A percentile compares a stretch with the other conserved stretches of the same genome.
Conservation (phyloP, 2,888 invertebrate species). For the Gandaritis pyraliata region DNA sequence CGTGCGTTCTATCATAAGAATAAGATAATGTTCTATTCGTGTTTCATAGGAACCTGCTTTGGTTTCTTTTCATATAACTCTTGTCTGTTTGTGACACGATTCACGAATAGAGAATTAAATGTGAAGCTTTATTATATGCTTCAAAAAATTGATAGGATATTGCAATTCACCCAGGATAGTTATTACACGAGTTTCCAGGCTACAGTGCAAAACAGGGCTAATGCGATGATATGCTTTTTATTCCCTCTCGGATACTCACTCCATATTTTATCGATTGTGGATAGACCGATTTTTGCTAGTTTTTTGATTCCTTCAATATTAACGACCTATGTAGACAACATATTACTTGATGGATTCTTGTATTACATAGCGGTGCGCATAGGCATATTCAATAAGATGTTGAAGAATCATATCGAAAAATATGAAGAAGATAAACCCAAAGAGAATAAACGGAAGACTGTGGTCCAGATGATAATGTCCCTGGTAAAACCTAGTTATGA, state of each 20-base stretch:
- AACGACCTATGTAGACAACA: conserved; percentile 45
- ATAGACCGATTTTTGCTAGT: conserved; percentile 37
- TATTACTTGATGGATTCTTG: conserved; percentile 42
- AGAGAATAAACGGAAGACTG: not conserved
- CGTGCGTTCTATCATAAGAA: conserved; percentile 32
- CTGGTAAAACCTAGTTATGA: conserved; percentile 22
- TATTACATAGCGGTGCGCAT: conserved; percentile 46
- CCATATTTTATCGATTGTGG: conserved; percentile 33
- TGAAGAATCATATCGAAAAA: conserved; percentile 27
- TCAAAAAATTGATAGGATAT: conserved; percentile 48
- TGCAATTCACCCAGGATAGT: conserved; percentile 38
- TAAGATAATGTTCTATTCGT: conserved; percentile 31
- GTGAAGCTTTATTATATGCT: conserved; percentile 41
- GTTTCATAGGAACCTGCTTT: conserved; percentile 28
- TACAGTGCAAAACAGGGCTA: conserved; percentile 20
- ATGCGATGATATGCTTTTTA: not conserved
- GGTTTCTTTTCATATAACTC: conserved; percentile 43
- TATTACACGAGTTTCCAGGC: conserved; percentile 40
- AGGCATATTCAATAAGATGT: conserved; percentile 44
- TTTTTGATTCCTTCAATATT: conserved; percentile 31
- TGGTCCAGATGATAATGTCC: conserved; percentile 12
- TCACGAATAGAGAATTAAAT: conserved; percentile 38
- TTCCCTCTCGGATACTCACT: conserved; percentile 41
- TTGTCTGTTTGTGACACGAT: conserved; percentile 43
- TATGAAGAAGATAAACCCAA: not conserved